These are phyloP conservation scores for Anguilla marmorata DNA, from an alignment of 2,797 vertebrate species.

Conservation along the genomic window DNA sequence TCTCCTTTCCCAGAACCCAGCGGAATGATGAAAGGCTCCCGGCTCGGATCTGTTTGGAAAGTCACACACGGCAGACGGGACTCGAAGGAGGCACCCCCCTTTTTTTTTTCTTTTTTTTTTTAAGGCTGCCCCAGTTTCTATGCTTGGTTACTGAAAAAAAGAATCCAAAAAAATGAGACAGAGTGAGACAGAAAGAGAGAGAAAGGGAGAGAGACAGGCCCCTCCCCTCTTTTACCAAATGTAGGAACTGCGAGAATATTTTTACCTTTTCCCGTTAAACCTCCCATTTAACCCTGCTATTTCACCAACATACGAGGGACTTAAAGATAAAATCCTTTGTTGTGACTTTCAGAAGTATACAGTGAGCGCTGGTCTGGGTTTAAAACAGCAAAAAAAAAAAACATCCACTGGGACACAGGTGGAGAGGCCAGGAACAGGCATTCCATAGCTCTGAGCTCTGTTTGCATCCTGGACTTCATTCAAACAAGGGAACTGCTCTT, in stretches of 20 bases:
- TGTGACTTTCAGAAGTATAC: not conserved
- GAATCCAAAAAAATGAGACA: no score
- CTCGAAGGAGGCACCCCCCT: not conserved
- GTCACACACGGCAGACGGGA: not conserved
- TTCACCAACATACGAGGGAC: not conserved
- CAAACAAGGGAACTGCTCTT: conserved; percentile 17
- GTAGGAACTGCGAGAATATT: not conserved
- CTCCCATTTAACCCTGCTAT: not conserved
- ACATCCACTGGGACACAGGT: conserved; percentile 21
- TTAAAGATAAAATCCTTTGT: not conserved
- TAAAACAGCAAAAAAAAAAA: not conserved
- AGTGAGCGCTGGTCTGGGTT: not conserved
- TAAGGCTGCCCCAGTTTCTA: not conserved
- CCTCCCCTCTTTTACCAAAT: no score
- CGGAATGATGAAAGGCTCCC: not conserved
- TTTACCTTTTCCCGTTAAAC: not conserved
- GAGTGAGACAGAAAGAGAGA: no score
- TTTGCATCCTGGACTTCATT: not conserved
- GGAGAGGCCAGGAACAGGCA: not conserved
- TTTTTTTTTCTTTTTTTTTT: not conserved
- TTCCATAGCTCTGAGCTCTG: conserved; percentile 13
- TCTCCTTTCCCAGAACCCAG: not conserved
- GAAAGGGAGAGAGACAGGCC: no score
- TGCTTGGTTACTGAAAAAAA: not conserved
- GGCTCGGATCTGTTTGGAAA: not conserved